Evolutionary conservation across 2,113 vertebrate genomes (phyloP), one percentile per base, ranked within the genome.

Genomic region (Misgurnus mizolepis): DNA sequence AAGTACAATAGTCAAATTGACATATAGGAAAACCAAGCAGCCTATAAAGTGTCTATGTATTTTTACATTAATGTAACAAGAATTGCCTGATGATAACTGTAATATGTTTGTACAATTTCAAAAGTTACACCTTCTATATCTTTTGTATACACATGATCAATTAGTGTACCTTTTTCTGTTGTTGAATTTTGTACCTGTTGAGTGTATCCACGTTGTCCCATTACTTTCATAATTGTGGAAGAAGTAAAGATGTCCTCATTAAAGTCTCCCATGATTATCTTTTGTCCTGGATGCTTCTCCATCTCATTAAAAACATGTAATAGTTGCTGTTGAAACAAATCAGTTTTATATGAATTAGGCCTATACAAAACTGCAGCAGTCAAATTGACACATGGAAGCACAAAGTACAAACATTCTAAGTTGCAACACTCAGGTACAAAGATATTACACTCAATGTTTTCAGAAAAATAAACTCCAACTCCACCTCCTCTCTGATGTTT

Each of bases 401-500:
- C 27, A 34, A 34, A 34, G 27, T 2, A 34, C 27, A 34, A 34
- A 34, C 27, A 34, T 1, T 34, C 27, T 34, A 34, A 34, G 71
- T 82, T 66, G 14, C 58, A 62, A 41, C 8, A 4, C 4, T 58
- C 18, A 47, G 43, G 74, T 72, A 40, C 65, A 12, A 9, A 43
- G 34, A 67, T 27, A 8, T 53, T 17, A 22, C 8, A 41, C 11
- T 41, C 11, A 34, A 14, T 73, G 6, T 47, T 3, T 27, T 66
- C 40, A 41, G 34, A 56, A 39, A 15, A 58, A 67, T 78, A 82
- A 3, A 78, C 47, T 45, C 75, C 81, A 60, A 83, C 82, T 15
- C 76, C 70, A 40, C 82, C 81, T 6, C 45, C 39, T 75, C 18
- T 6, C 34, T 83, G 69, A 60, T 17, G 76, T 79, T 72, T 72